Percentiles rank a stretch among this genome's conserved stretches.
Evolutionary conservation across 2,797 vertebrate genomes (phyloP).

Genomic region (Spondyliosoma cantharus): DNA sequence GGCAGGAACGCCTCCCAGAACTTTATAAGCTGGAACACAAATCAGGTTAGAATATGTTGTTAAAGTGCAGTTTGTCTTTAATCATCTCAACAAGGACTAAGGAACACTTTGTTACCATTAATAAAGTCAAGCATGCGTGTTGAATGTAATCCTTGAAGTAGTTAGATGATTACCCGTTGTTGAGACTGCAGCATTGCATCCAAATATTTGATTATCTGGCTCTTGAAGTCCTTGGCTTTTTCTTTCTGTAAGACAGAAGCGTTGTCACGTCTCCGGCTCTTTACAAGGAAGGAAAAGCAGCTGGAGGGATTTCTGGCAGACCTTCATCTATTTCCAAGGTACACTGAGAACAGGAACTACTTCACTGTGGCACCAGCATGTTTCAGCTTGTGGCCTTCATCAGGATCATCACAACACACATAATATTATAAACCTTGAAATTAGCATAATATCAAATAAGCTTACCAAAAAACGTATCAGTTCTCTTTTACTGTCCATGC

Average conservation of each 20-base stretch:
- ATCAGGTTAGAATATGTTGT: slow-evolving; percentile 20
- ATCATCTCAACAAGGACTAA: not conserved
- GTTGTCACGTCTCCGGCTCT: slow-evolving; percentile 8
- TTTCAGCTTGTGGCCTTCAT: slow-evolving; percentile 1
- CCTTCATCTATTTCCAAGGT: not conserved
- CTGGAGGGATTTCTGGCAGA: slow-evolving; percentile 10
- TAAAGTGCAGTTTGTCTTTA: not conserved
- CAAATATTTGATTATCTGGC: slow-evolving; percentile 92
- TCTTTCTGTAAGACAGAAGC: slow-evolving; percentile 87
- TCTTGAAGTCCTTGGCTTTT: slow-evolving; percentile 95
- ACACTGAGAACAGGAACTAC: not conserved
- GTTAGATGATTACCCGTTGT: slow-evolving; percentile 88
- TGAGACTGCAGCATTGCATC: slow-evolving; percentile 92
- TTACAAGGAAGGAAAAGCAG: not conserved
- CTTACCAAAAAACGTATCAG: no score
- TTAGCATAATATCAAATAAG: no score
- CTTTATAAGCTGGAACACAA: slow-evolving; percentile 89
- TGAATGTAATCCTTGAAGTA: slow-evolving; percentile 14
- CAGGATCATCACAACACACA: not conserved
- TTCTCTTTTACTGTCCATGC: no score
- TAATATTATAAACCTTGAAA: no score
- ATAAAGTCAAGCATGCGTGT: not conserved
- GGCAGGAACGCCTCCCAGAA: slow-evolving; percentile 98
- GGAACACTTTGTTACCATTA: not conserved
- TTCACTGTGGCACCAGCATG: not conserved